Evolutionary conservation across 2,888 invertebrate genomes (phyloP), one percentile per base, ranked within the genome.

Genomic region (Callinectes sapidus): DNA sequence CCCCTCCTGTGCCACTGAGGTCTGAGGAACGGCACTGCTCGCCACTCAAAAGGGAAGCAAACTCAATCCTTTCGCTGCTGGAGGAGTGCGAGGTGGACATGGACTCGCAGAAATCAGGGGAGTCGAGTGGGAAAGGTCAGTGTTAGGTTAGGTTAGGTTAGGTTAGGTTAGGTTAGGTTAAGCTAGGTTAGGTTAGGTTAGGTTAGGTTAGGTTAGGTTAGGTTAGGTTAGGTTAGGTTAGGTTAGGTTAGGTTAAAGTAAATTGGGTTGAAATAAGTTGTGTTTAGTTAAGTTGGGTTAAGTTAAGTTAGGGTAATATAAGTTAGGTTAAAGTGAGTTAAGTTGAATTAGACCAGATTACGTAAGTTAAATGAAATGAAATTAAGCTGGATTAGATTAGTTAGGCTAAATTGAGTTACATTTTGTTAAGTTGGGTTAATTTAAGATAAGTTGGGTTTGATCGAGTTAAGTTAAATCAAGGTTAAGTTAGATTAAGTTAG

Each of bases 111-210:
- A 66, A 55, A 87, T 92, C 92, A 87, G 42, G 23, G 55, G n/a
- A 77, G 16, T 39, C 39, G 39, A 18, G 81, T 85, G 87, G n/a
- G 8, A 81, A 89, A 91, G 88, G 91, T 91, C 35, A 39, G 86
- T n/a, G 8, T 55, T 13, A 8, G 18, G 13, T 1, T 55, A 2
- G 16, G 2, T 55, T 55, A 18, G 55, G 13, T 55, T 55, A 5
- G 42, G 42, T 42, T 42, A 42, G 42, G 42, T 42, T 42, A 42
- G 42, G 42, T 42, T 42, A 42, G 42, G 6, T 42, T 42, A 42
- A 6, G 42, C 6, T 42, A 42, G 42, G 42, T 42, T 42, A 3
- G 42, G 42, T 42, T 42, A 42, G 28, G 23, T 23, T 55, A 39
- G 32, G 61, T 23, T 48, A 6, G 10, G 61, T 23, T 61, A 61